These are phyloP conservation scores for Strix occidentalis DNA, from an alignment of 2,797 vertebrate species.

Conservation along the genomic window DNA sequence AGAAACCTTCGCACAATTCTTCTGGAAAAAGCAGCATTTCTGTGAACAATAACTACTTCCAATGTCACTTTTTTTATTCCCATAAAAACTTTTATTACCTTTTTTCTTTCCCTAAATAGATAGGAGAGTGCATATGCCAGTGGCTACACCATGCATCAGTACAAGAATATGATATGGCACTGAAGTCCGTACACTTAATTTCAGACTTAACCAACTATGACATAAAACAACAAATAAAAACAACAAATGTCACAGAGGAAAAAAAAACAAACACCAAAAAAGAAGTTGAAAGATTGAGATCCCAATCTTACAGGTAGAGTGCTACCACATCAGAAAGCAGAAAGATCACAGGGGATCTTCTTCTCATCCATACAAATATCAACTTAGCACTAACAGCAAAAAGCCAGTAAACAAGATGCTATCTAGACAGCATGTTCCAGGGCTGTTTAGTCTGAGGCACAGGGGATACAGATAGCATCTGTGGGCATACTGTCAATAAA, in stretches of 20 bases:
- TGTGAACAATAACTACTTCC: neutral
- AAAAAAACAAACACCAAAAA: too few species aligned
- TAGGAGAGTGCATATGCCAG: rapidly evolving
- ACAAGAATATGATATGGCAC: neutral
- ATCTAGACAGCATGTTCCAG: neutral
- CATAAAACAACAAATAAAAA: neutral
- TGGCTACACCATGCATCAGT: neutral
- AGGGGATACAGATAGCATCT: neutral
- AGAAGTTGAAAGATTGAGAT: neutral
- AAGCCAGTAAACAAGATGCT: neutral
- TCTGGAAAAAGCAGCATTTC: neutral
- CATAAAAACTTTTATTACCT: neutral
- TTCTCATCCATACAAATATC: neutral
- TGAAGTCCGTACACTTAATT: neutral
- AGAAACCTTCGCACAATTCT: neutral
- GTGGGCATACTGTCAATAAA: neutral
- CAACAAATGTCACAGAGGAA: rapidly evolving
- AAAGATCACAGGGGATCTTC: neutral
- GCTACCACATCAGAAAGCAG: neutral
- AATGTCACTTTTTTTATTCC: neutral
- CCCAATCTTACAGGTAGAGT: neutral
- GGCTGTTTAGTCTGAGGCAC: neutral
- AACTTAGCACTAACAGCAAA: neutral
- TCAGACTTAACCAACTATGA: neutral
- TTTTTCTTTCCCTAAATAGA: neutral